Conservation (phyloP, 2,113 vertebrate species). For the Anolis sagrei region DNA sequence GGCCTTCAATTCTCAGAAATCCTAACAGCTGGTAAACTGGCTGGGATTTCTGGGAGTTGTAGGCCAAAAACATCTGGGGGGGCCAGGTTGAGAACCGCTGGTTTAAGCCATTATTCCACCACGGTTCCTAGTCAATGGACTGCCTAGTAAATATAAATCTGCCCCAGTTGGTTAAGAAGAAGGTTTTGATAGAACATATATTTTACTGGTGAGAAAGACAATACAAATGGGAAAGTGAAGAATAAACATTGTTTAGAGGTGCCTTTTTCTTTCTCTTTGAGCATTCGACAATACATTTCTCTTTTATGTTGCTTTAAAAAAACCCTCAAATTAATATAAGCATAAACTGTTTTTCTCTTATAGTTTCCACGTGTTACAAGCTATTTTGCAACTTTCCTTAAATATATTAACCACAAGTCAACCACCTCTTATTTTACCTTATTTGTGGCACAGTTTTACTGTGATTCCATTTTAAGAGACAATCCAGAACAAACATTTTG, state of each 20-base stretch:
- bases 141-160: not conserved
- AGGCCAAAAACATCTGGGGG: too few species aligned
- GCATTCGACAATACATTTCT: too few species aligned
- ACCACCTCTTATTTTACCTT: not conserved
- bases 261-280: too few species aligned
- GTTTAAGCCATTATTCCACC: too few species aligned
- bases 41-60: too few species aligned
- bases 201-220: not conserved
- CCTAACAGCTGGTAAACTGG: too few species aligned
- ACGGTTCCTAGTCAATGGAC: constrained; percentile 17
- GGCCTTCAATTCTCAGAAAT: too few species aligned
- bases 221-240: not conserved
- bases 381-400: not conserved
- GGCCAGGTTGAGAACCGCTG: too few species aligned
- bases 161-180: not conserved
- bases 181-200: not conserved
- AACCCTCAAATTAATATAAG: not conserved
- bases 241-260: not conserved
- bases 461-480: not conserved
- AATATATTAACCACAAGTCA: not conserved
- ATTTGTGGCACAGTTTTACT: not conserved
- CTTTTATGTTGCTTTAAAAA: not conserved
- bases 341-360: not conserved
- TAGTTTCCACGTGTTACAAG: not conserved
- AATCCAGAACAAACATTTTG: not conserved